Conservation (phyloP, 2,797 vertebrate species). For the Eleutherodactylus coqui region DNA sequence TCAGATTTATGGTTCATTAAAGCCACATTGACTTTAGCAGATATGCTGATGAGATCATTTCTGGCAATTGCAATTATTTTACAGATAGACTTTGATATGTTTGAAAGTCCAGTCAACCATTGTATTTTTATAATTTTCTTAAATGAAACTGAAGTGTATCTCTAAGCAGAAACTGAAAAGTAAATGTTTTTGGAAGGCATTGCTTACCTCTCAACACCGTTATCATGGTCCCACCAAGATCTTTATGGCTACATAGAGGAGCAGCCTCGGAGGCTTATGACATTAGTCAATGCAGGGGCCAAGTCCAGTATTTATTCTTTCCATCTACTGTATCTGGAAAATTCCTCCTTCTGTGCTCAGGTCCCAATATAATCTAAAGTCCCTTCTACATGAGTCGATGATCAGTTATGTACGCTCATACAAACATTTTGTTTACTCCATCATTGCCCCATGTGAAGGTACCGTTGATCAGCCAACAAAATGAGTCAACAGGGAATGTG, state of each 20-base stretch:
- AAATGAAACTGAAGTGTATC: neutral
- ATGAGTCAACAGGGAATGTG: too few species aligned
- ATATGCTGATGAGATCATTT: conserved; percentile 49
- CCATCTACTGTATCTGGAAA: too few species aligned
- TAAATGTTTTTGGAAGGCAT: neutral
- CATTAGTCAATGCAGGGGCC: neutral
- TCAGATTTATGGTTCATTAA: conserved; percentile 45
- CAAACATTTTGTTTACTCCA: too few species aligned
- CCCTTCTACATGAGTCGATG: too few species aligned
- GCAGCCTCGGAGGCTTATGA: neutral
- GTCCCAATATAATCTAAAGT: too few species aligned
- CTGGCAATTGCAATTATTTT: conserved; percentile 5
- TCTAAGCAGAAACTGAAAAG: neutral
- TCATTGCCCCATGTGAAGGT: too few species aligned
- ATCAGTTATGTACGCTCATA: too few species aligned
- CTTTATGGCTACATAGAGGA: too few species aligned
- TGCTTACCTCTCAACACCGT: neutral
- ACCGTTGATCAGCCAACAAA: too few species aligned
- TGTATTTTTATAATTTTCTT: neutral
- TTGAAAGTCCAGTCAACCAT: neutral
- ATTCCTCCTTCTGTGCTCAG: too few species aligned
- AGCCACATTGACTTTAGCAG: conserved; percentile 37
- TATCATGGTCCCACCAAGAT: neutral
- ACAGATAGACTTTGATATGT: neutral
- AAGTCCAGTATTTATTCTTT: too few species aligned